Evolutionary conservation across 1,140 invertebrate species (phyloP).

Genomic region (Ladona fulva): DNA sequence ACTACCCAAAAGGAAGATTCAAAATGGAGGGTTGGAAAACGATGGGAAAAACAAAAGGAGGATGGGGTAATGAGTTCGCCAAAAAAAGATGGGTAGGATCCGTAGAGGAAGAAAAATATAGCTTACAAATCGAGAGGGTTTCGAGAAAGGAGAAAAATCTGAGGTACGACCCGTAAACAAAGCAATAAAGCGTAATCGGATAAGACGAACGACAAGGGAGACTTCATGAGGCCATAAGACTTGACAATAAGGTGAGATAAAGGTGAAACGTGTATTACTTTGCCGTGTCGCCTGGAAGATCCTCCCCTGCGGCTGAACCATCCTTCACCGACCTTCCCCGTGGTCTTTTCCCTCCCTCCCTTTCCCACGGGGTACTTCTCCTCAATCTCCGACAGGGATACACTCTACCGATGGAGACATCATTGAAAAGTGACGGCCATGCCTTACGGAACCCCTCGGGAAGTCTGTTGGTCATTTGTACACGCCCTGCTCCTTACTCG

Average conservation of each 20-base stretch:
- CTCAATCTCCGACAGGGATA: background rate
- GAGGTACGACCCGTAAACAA: background rate
- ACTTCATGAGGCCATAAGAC: background rate
- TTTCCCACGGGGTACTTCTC: background rate
- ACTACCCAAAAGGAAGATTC: background rate
- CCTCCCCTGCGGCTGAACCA: background rate
- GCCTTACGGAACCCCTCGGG: background rate
- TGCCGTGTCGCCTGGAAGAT: background rate
- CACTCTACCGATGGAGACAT: background rate
- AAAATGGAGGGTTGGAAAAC: background rate
- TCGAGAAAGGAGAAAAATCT: background rate
- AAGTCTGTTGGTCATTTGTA: constrained; percentile 6
- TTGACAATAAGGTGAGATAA: background rate
- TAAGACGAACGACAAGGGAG: background rate
- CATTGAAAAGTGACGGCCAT: constrained; percentile 8
- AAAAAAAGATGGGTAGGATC: background rate
- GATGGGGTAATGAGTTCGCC: background rate
- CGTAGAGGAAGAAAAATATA: too few species aligned
- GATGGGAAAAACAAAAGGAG: background rate
- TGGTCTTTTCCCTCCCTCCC: background rate
- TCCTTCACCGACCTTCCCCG: background rate
- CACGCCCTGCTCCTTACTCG: background rate
- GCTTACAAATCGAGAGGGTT: background rate
- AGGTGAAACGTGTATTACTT: background rate
- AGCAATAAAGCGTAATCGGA: background rate